These are phyloP conservation scores for Crotalus viridis DNA, from an alignment of 2,113 vertebrate genomes.

Conservation along the genomic window DNA sequence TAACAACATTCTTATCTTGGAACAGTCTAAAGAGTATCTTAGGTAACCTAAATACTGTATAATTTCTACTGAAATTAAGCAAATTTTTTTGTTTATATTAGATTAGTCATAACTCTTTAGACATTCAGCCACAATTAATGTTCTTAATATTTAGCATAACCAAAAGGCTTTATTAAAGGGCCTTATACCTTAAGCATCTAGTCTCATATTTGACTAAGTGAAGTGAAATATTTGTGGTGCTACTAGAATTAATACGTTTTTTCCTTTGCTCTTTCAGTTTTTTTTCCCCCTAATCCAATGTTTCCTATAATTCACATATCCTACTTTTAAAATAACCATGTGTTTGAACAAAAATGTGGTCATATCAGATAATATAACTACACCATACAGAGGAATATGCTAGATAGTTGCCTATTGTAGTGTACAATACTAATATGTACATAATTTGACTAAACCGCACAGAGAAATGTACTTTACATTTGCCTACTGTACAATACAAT, in stretches of 20 bases:
- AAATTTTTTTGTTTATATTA: neutral
- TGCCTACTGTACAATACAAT: rapidly evolving
- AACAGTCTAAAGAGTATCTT: neutral
- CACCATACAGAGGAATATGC: neutral
- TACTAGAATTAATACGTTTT: neutral
- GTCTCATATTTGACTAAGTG: neutral
- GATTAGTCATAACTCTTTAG: neutral
- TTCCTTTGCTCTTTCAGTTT: neutral
- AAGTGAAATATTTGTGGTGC: slow-evolving; percentile 21
- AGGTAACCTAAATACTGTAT: neutral
- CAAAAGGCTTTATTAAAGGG: neutral
- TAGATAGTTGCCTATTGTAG: neutral
- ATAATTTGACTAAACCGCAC: neutral
- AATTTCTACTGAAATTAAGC: neutral
- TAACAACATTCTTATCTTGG: neutral
- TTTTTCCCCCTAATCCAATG: neutral
- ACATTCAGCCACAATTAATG: neutral
- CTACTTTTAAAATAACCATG: slow-evolving; percentile 14
- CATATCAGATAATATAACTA: neutral
- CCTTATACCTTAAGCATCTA: neutral
- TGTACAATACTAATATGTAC: neutral
- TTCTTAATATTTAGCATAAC: neutral
- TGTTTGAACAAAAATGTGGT: slow-evolving; percentile 16
- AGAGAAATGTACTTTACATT: neutral
- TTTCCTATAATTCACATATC: slow-evolving; percentile 10